phyloP scores from a whole-genome alignment of 2,888 invertebrate species.

The Pandemis corylana region DNA sequence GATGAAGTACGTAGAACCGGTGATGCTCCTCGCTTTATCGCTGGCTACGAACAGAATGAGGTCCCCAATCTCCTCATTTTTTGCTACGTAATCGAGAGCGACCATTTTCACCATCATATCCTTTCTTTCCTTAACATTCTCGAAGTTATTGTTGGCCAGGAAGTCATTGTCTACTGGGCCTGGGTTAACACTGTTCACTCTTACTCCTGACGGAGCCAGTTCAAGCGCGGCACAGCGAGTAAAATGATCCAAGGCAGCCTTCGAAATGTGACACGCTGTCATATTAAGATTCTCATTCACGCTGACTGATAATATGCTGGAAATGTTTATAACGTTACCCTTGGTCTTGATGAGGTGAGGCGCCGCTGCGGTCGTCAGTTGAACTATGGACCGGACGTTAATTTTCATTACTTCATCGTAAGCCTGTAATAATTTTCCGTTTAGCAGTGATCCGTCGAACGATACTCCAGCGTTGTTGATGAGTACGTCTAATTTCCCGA shows the following conservation, averaged over 20 bases:
- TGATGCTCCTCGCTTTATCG: constrained; percentile 23
- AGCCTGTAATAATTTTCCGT: constrained; percentile 48
- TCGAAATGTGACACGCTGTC: constrained; percentile 86
- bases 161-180: constrained; percentile 32
- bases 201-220: constrained; percentile 81
- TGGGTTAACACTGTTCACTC: constrained; percentile 89
- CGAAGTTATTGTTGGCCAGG: constrained; percentile 16
- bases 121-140: background rate
- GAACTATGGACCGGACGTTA: constrained; percentile 55
- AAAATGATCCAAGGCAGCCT: constrained; percentile 90
- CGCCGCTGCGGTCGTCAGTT: constrained; percentile 52
- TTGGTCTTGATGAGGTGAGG: constrained; percentile 56
- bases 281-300: constrained; percentile 34
- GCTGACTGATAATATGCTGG: constrained; percentile 51
- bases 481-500: constrained; percentile 57
- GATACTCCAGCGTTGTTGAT: constrained; percentile 59
- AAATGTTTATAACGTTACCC: constrained; percentile 63
- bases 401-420: constrained; percentile 56
- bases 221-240: constrained; percentile 88
- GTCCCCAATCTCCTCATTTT: constrained; percentile 16
- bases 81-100: constrained; percentile 14
- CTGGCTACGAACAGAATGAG: constrained; percentile 22
- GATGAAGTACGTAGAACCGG: constrained; percentile 23
- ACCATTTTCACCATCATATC: background rate
- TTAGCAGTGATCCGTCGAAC: constrained; percentile 44